phyloP scores from a whole-genome alignment of 2,113 vertebrate genomes.

The Cyanoderma ruficeps region DNA sequence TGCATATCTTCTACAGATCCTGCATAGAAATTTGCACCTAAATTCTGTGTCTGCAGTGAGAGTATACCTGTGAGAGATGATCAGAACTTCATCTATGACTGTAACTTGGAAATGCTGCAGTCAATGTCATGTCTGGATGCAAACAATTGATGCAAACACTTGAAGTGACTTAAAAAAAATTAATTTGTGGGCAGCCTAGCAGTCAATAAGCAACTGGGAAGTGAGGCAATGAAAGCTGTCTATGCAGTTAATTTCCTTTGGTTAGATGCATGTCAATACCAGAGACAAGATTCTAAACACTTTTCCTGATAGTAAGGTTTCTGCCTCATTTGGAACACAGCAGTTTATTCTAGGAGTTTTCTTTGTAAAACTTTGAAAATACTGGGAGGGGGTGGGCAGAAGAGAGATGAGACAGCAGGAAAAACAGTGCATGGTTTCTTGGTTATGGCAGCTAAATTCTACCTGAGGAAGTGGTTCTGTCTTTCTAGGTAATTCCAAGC shows the following conservation, averaged over 20 bases:
- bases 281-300: neutral
- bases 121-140: neutral
- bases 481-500: neutral
- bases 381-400: neutral
- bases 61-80: neutral
- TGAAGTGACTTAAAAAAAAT: neutral
- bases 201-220: neutral
- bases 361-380: neutral
- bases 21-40: neutral
- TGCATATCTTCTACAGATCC: neutral
- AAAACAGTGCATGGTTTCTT: neutral
- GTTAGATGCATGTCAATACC: neutral
- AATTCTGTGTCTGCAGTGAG: neutral
- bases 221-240: neutral
- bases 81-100: neutral
- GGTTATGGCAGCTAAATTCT: neutral
- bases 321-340: neutral
- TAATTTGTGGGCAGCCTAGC: accelerated
- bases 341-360: neutral
- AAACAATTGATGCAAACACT: neutral
- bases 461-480: neutral
- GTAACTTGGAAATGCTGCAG: neutral
- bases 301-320: neutral
- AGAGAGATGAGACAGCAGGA: neutral
- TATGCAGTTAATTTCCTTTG: neutral